A percentile compares a stretch with the other conserved stretches of the same genome.
Conservation (phyloP, 2,113 vertebrate genomes). For the Entelurus aequoreus region DNA sequence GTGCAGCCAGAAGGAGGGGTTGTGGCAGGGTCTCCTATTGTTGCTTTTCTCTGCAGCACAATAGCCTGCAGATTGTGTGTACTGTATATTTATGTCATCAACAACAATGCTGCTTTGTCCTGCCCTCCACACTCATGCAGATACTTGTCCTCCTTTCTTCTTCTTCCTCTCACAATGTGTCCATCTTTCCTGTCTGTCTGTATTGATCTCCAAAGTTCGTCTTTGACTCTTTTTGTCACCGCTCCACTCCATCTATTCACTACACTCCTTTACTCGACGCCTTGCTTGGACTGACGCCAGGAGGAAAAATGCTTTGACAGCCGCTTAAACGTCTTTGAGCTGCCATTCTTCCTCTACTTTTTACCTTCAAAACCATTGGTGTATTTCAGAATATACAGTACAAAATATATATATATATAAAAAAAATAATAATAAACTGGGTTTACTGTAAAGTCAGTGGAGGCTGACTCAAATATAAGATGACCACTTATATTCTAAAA, state of each 20-base stretch:
- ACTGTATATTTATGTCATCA: slow-evolving; percentile 42
- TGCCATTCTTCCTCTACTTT: slow-evolving; percentile 25
- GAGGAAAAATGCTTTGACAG: slow-evolving; percentile 40
- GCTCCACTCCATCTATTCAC: slow-evolving; percentile 31
- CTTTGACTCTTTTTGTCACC: slow-evolving; percentile 32
- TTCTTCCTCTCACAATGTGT: slow-evolving; percentile 41
- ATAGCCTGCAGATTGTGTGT: slow-evolving; percentile 54
- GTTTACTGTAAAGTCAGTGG: no score
- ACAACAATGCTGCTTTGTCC: slow-evolving; percentile 74
- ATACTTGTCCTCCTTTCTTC: slow-evolving; percentile 57
- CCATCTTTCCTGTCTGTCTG: slow-evolving; percentile 17
- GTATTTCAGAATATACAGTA: background rate
- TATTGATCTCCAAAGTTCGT: slow-evolving; percentile 50
- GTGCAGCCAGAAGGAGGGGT: slow-evolving; percentile 14
- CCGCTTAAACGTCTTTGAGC: slow-evolving; percentile 23
- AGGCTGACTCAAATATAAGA: no score
- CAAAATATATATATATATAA: background rate
- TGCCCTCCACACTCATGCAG: slow-evolving; percentile 67
- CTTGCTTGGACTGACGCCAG: slow-evolving; percentile 31
- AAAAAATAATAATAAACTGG: no score
- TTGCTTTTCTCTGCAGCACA: slow-evolving; percentile 63
- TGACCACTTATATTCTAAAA: no score
- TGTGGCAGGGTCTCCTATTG: slow-evolving; percentile 37
- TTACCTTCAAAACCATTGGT: slow-evolving; percentile 18
- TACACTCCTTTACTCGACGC: slow-evolving; percentile 38